Conservation (phyloP, 2,797 vertebrate species). For the Sphenodon punctatus region DNA sequence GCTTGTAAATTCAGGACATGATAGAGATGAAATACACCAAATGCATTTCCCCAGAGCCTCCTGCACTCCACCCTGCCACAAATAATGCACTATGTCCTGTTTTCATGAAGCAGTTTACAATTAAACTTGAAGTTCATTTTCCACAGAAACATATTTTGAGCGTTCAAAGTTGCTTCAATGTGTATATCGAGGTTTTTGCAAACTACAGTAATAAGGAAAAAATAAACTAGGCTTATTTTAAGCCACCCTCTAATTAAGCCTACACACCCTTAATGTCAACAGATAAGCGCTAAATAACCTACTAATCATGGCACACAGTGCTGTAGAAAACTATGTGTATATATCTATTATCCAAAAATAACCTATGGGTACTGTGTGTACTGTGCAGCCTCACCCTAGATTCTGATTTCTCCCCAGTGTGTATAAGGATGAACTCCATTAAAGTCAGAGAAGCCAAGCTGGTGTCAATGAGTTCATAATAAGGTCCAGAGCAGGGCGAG, state of each 20-base stretch:
- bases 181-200: conserved; percentile 37
- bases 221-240: conserved; percentile 41
- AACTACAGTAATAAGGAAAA: conserved; percentile 20
- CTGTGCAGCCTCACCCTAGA: background rate
- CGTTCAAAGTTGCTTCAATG: conserved; percentile 10
- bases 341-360: background rate
- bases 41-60: background rate
- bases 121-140: conserved; percentile 21
- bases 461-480: background rate
- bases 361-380: background rate
- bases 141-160: conserved; percentile 30
- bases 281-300: conserved; percentile 10
- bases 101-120: conserved; percentile 1
- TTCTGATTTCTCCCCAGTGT: background rate
- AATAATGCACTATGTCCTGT: background rate
- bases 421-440: background rate
- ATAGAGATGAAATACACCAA: background rate
- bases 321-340: background rate
- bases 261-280: background rate
- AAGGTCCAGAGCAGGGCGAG: background rate
- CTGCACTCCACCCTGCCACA: background rate
- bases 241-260: conserved; percentile 24
- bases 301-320: background rate
- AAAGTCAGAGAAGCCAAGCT: fast-evolving
- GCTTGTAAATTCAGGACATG: background rate